A percentile compares a stretch with the other conserved stretches of the same genome.
Conservation (phyloP, 2,888 invertebrate species). For the Rhabditoides inermis region DNA sequence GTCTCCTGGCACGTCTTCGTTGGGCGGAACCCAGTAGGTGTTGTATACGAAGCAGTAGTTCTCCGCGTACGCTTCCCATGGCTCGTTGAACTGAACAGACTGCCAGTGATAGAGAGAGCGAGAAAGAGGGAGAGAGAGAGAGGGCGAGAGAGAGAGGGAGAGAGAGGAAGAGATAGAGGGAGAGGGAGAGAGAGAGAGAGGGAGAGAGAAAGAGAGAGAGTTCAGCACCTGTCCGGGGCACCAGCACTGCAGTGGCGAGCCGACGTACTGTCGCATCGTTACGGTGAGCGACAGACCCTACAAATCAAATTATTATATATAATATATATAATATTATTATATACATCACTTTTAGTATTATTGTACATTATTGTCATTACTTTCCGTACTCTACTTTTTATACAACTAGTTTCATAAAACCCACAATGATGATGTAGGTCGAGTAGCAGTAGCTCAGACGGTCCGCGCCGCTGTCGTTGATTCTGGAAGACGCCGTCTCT, state of each 20-base stretch:
- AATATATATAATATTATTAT: too few species aligned
- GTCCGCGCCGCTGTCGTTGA: slow-evolving; percentile 36
- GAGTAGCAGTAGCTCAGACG: slow-evolving; percentile 48
- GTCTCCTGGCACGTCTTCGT: slow-evolving; percentile 34
- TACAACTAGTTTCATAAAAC: too few species aligned
- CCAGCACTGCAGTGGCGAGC: slow-evolving; percentile 51
- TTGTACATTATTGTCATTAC: too few species aligned
- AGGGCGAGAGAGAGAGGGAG: background rate
- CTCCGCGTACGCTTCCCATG: slow-evolving; percentile 50
- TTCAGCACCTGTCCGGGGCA: slow-evolving; percentile 43
- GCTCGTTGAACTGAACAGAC: slow-evolving; percentile 34
- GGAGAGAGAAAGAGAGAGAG: too few species aligned
- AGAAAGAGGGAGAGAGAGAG: background rate
- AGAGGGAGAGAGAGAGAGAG: background rate
- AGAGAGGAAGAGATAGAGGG: background rate
- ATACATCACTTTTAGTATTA: slow-evolving; percentile 20
- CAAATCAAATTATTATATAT: too few species aligned
- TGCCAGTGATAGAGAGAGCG: background rate
- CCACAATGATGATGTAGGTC: slow-evolving; percentile 41
- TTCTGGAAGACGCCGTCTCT: slow-evolving; percentile 13
- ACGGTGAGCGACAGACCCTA: slow-evolving; percentile 29
- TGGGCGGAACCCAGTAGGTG: slow-evolving; percentile 47
- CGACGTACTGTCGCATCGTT: slow-evolving; percentile 46
- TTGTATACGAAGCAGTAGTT: slow-evolving; percentile 51
- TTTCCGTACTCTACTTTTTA: too few species aligned